These are phyloP conservation scores for Myrmophylax atrothorax DNA, from an alignment of 2,113 vertebrate species.

Conservation along the genomic window DNA sequence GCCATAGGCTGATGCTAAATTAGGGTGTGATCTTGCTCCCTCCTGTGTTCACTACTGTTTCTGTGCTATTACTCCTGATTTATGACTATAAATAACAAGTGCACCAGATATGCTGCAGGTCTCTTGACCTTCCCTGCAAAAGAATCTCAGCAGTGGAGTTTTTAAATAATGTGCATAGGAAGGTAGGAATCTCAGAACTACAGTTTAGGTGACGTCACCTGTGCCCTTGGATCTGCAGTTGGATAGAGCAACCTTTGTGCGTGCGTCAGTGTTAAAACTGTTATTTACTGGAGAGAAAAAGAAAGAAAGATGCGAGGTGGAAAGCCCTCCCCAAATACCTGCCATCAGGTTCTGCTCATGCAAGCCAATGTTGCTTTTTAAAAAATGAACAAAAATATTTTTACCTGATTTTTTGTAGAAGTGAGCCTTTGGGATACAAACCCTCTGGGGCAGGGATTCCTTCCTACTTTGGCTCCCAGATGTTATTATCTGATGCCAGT, in stretches of 20 bases:
- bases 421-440: background rate
- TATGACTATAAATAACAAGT: background rate
- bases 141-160: background rate
- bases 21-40: background rate
- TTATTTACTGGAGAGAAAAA: background rate
- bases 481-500: background rate
- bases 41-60: background rate
- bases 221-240: background rate
- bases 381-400: background rate
- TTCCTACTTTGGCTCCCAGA: background rate
- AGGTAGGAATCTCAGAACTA: background rate
- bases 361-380: background rate
- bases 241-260: background rate
- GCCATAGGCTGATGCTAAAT: background rate
- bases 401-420: background rate
- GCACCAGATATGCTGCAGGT: background rate
- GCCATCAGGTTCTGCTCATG: background rate
- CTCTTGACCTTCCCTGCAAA: background rate
- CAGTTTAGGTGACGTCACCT: background rate
- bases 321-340: background rate
- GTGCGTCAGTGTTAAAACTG: background rate
- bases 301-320: background rate
- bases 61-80: background rate
- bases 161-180: background rate
- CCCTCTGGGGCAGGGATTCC: background rate